Conservation (phyloP, 2,888 invertebrate genomes). For the Hemaris fuciformis region DNA sequence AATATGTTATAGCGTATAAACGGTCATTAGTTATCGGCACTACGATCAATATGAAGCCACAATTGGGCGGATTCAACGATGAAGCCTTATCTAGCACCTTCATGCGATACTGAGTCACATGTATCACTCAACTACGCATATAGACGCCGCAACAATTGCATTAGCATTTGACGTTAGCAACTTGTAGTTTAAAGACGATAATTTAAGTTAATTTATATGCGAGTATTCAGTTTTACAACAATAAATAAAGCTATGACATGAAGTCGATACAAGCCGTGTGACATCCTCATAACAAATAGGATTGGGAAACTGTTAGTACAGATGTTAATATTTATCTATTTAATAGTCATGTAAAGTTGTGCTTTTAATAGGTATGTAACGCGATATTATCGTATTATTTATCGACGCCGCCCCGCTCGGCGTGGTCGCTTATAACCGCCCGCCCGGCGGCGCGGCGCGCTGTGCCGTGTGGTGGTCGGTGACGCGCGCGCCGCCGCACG, state of each 20-base stretch:
- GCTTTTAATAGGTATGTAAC: conserved; percentile 69
- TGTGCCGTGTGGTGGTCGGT: conserved; percentile 18
- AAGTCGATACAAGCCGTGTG: neutral
- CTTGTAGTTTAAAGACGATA: neutral
- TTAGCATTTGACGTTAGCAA: neutral
- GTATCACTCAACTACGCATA: conserved; percentile 34
- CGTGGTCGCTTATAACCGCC: conserved; percentile 55
- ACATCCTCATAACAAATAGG: neutral
- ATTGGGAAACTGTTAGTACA: conserved; percentile 39
- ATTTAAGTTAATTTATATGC: neutral
- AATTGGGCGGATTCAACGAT: conserved; percentile 59
- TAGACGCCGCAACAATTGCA: neutral
- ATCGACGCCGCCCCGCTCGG: conserved; percentile 59
- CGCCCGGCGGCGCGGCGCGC: conserved; percentile 46
- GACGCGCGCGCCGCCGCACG: conserved; percentile 26
- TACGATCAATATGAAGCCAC: conserved; percentile 55
- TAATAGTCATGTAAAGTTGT: conserved; percentile 58
- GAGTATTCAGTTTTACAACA: too few species aligned
- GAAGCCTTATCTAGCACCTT: conserved; percentile 64
- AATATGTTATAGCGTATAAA: neutral
- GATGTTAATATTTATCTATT: conserved; percentile 60
- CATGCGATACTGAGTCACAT: conserved; percentile 54
- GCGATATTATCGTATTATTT: conserved; percentile 67
- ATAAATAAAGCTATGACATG: neutral
- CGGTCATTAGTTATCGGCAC: conserved; percentile 1